These are phyloP conservation scores for Rhogogaster chlorosoma DNA, from an alignment of 2,888 invertebrate genomes.

Conservation along the genomic window DNA sequence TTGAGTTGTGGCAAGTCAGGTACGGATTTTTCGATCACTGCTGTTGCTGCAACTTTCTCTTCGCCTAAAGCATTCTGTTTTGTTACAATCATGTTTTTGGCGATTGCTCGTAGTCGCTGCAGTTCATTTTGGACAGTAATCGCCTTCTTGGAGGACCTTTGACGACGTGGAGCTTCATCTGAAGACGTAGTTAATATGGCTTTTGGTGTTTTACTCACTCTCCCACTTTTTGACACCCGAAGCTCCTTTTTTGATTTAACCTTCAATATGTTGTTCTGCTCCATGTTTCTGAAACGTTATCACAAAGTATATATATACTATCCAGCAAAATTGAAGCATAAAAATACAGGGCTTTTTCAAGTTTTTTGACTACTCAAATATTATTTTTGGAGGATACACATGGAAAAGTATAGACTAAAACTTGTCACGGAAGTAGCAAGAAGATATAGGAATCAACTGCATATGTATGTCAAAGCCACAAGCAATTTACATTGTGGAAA, in stretches of 20 bases:
- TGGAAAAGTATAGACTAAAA: not conserved
- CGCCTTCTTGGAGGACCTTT: not conserved
- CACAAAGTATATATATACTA: not conserved
- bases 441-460: too few species aligned
- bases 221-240: not conserved
- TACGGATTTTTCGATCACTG: not conserved
- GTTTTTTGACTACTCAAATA: not conserved
- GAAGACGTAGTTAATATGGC: constrained; percentile 10
- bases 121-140: not conserved
- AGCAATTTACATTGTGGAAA: not conserved
- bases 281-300: constrained; percentile 11
- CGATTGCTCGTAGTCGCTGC: not conserved
- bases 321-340: not conserved
- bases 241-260: not conserved
- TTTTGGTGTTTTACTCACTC: constrained; percentile 4
- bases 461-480: too few species aligned
- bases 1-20: not conserved
- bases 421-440: not conserved
- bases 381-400: not conserved
- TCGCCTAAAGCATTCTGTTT: not conserved
- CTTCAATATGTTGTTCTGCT: not conserved
- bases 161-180: not conserved
- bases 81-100: not conserved
- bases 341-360: not conserved
- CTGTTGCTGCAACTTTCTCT: not conserved